A percentile compares a stretch with the other conserved stretches of the same genome.
Conservation (phyloP, 2,888 invertebrate genomes). For the Leucoma salicis region DNA sequence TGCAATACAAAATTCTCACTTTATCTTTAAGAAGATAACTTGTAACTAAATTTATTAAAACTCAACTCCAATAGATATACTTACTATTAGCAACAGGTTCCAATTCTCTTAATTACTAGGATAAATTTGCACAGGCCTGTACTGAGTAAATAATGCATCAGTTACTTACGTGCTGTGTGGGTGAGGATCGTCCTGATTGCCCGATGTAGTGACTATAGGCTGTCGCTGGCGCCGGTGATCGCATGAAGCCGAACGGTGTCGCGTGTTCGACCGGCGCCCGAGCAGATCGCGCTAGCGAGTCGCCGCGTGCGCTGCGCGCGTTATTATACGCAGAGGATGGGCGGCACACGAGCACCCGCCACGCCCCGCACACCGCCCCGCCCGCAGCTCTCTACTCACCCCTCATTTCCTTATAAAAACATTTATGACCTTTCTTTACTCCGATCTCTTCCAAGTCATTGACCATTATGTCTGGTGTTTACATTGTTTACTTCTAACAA, state of each 20-base stretch:
- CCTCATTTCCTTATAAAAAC: constrained; percentile 32
- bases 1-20: no score
- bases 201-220: background rate
- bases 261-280: constrained; percentile 51
- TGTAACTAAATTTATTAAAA: no score
- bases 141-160: no score
- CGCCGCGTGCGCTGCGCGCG: constrained; percentile 48
- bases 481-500: no score
- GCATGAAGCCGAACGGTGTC: constrained; percentile 26
- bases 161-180: constrained; percentile 5
- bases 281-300: constrained; percentile 42
- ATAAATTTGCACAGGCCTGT: no score
- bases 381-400: constrained; percentile 39
- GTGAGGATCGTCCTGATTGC: constrained; percentile 1
- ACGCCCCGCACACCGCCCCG: constrained; percentile 63
- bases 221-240: constrained; percentile 28
- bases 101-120: no score
- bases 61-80: no score
- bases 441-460: constrained; percentile 29
- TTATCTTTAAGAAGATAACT: no score
- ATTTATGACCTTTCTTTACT: constrained; percentile 30
- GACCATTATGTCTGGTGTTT: constrained; percentile 22
- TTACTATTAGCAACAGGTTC: no score
- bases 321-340: constrained; percentile 55
- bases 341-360: constrained; percentile 62